These are phyloP conservation scores for Sipunculus nudus DNA, from an alignment of 2,888 invertebrate genomes.

Conservation along the genomic window DNA sequence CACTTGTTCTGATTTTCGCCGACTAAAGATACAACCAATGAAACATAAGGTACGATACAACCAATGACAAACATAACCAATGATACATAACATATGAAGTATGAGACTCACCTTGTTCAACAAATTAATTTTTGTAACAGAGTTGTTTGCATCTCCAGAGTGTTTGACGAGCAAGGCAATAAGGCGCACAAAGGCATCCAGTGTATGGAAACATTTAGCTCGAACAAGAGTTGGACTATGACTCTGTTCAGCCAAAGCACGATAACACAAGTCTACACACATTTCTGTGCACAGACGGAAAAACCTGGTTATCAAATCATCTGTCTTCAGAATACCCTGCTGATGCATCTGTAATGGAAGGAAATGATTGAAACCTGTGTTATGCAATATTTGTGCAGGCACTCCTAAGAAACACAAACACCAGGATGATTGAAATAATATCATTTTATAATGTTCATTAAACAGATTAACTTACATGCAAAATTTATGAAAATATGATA, in stretches of 20 bases:
- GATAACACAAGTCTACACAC: slow-evolving; percentile 94
- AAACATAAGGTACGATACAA: no score
- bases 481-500: no score
- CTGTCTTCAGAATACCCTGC: slow-evolving; percentile 94
- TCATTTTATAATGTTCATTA: no score
- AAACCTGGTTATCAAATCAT: slow-evolving; percentile 95
- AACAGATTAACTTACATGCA: no score
- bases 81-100: no score
- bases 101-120: slow-evolving; percentile 88
- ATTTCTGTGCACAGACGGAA: slow-evolving; percentile 96
- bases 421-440: no score
- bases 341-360: slow-evolving; percentile 81
- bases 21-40: no score
- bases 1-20: no score
- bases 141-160: slow-evolving; percentile 74
- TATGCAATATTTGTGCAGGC: no score
- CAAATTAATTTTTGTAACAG: slow-evolving; percentile 95
- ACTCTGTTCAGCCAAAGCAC: slow-evolving; percentile 78
- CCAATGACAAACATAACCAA: no score
- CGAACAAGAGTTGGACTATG: slow-evolving; percentile 73
- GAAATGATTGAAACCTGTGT: background rate
- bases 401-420: no score
- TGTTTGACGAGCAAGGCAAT: slow-evolving; percentile 91
- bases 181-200: slow-evolving; percentile 93
- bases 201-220: slow-evolving; percentile 92